Conservation (phyloP, 1,140 invertebrate species). For the Orius insidiosus region DNA sequence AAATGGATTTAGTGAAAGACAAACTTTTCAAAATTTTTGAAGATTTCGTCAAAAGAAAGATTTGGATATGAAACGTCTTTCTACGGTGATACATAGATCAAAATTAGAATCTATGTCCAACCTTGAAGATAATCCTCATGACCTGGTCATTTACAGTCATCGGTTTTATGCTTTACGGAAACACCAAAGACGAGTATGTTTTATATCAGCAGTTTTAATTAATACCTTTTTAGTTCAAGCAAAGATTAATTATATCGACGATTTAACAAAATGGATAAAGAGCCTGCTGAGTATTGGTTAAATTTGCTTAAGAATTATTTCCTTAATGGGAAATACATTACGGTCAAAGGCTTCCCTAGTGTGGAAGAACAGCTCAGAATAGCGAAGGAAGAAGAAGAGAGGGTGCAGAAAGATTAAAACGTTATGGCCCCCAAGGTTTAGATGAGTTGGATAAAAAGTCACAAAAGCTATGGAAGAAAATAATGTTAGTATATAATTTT, state of each 20-base stretch:
- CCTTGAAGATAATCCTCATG: slow-evolving; percentile 59
- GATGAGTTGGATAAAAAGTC: slow-evolving; percentile 39
- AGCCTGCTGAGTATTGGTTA: slow-evolving; percentile 52
- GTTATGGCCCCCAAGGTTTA: slow-evolving; percentile 49
- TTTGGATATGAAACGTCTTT: slow-evolving; percentile 57
- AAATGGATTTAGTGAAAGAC: slow-evolving; percentile 42
- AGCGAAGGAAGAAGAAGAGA: slow-evolving; percentile 42
- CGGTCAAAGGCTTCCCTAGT: slow-evolving; percentile 37
- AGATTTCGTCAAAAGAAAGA: slow-evolving; percentile 26
- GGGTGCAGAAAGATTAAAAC: slow-evolving; percentile 44
- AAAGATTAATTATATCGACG: slow-evolving; percentile 47
- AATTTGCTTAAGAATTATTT: slow-evolving; percentile 52
- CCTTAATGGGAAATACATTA: slow-evolving; percentile 34
- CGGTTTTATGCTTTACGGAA: slow-evolving; percentile 66
- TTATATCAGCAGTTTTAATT: neutral
- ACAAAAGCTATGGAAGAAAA: slow-evolving; percentile 54
- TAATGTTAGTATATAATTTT: slow-evolving; percentile 34
- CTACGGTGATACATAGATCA: slow-evolving; percentile 49
- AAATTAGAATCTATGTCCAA: slow-evolving; percentile 51
- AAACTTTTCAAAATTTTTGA: slow-evolving; percentile 38
- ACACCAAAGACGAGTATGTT: slow-evolving; percentile 52
- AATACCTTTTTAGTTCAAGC: slow-evolving; percentile 40
- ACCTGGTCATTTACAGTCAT: slow-evolving; percentile 53
- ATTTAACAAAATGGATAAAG: slow-evolving; percentile 41
- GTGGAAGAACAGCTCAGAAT: slow-evolving; percentile 37